Evolutionary conservation across 2,113 vertebrate species (phyloP), one percentile per base, ranked within the genome.

Genomic region (Etheostoma cragini): DNA sequence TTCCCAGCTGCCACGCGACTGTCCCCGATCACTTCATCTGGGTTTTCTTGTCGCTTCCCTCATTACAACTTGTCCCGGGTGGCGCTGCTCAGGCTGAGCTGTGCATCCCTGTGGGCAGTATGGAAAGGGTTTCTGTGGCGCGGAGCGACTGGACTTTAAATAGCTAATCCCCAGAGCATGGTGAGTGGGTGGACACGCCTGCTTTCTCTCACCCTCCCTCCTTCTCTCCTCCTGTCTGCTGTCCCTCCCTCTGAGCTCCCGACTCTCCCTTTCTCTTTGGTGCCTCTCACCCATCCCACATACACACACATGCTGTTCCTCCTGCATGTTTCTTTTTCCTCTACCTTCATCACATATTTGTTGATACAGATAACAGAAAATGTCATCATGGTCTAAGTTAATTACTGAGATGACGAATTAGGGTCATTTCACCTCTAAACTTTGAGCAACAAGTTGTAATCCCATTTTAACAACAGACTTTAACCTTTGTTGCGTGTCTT

Each of bases 101-200:
- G 67, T 24, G 72, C 63, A 77, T 83, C 76, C 72, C 77, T 13
- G n/a, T 54, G 63, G 78, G 64, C 84, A 61, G 58, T 12, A 22
- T 67, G 82, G 81, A 82, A 72, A 90, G 64, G 64, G 71, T 74
- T 61, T 86, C 38, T 22, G 77, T 47, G 52, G 87, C 86, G 66
- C 81, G 58, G 14, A 64, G 77, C 0, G 68, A 67, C 88, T 61
- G 76, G 71, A 92, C 92, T 94, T 94, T 93, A 93, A 93, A 94
- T 94, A 94, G 87, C 84, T 88, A 81, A 93, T 90, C 91, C 92
- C 75, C 2, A 52, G 83, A 73, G 86, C 80, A 35, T 38, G 77
- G 47, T 17, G 72, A 62, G 24, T 10, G 58, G 69, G 54, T 8
- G 57, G 89, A 79, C 86, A 89, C 88, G 87, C 90, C 89, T 69